phyloP scores from a whole-genome alignment of 2,888 invertebrate genomes.

The Coelopa pilipes region DNA sequence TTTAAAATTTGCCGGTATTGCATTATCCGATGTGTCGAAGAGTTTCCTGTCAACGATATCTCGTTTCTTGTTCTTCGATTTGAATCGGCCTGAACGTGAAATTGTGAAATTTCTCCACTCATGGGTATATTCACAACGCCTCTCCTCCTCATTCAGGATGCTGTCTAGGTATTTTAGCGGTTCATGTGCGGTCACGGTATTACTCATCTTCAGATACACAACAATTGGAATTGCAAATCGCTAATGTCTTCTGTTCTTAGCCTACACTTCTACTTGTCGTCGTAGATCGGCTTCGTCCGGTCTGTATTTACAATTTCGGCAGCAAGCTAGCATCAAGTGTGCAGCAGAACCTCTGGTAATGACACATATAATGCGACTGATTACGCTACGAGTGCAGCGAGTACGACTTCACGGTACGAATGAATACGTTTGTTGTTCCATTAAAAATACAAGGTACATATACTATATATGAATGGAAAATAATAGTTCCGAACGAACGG shows the following conservation, averaged over 20 bases:
- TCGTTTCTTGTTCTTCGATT: constrained; percentile 70
- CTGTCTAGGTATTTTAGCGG: constrained; percentile 64
- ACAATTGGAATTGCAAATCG: too few species aligned
- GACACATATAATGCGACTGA: constrained; percentile 39
- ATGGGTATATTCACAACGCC: constrained; percentile 62
- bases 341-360: constrained; percentile 35
- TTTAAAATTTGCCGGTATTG: constrained; percentile 21
- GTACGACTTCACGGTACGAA: not conserved
- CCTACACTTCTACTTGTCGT: too few species aligned
- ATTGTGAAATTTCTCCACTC: constrained; percentile 69
- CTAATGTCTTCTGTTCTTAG: too few species aligned
- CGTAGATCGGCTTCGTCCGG: too few species aligned
- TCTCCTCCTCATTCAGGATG: constrained; percentile 63
- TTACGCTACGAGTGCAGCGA: constrained; percentile 33
- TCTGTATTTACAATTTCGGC: too few species aligned
- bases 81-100: constrained; percentile 72
- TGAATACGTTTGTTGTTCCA: constrained; percentile 1
- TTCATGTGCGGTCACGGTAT: constrained; percentile 58
- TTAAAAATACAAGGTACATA: constrained; percentile 26
- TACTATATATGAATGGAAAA: not conserved
- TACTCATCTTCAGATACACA: constrained; percentile 8
- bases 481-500: not conserved
- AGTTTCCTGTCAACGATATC: constrained; percentile 69
- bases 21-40: constrained; percentile 63
- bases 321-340: not conserved